Evolutionary conservation across 1,140 invertebrate genomes (phyloP).

Genomic region (Aleiodes sp.): DNA sequence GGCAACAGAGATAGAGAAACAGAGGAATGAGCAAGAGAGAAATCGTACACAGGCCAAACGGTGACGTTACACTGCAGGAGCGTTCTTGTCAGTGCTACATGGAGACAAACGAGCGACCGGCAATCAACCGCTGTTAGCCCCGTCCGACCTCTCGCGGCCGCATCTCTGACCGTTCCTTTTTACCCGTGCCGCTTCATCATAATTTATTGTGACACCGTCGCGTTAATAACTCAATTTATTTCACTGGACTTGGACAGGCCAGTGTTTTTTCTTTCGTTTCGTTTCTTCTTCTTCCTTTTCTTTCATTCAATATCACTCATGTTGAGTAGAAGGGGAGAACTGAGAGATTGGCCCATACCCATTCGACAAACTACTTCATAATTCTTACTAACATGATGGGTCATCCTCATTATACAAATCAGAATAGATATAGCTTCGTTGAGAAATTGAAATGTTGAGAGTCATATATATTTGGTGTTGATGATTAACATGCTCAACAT

Average conservation of each 20-base stretch:
- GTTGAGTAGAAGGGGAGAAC: not conserved
- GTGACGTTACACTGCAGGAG: conserved; percentile 57
- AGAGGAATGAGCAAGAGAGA: too few species aligned
- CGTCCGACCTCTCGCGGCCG: conserved; percentile 63
- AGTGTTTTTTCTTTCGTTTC: not conserved
- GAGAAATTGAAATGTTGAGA: not conserved
- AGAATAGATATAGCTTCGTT: not conserved
- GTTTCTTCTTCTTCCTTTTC: conserved; percentile 18
- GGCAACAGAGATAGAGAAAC: too few species aligned
- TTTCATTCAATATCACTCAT: not conserved
- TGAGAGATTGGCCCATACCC: not conserved
- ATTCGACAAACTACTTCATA: not conserved
- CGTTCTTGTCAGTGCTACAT: conserved; percentile 63
- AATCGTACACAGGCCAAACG: conserved; percentile 24
- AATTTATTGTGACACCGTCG: conserved; percentile 67
- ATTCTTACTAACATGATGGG: not conserved
- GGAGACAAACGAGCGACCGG: conserved; percentile 66
- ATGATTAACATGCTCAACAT: not conserved
- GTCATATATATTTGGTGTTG: not conserved
- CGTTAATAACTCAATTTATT: conserved; percentile 69
- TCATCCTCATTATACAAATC: conserved; percentile 2
- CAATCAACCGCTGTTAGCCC: conserved; percentile 65
- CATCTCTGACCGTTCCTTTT: conserved; percentile 61
- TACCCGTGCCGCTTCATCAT: conserved; percentile 64
- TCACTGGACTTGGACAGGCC: conserved; percentile 47